Base-by-base conservation (phyloP, 2,113 vertebrate species). In the Melanotaenia duboulayi region DNA sequence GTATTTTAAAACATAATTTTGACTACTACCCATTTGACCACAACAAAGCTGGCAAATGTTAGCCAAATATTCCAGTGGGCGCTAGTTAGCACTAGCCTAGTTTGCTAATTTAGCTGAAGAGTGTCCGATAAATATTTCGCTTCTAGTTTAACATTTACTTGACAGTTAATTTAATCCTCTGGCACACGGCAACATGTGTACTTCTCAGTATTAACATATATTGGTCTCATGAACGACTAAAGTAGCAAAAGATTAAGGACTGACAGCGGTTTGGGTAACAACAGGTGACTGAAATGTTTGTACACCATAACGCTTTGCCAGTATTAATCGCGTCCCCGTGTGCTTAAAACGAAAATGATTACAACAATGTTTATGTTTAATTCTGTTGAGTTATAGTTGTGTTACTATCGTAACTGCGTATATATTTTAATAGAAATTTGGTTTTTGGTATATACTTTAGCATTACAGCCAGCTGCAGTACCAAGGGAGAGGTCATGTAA, bases 1-100 rank as follows among this genome's bases (percentile, higher is more conserved):
- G 7, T n/a, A 19, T 8, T 0, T 17, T 0, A 0, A 12, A 13
- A 42, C 12, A 17, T 37, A 24, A 19, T 46, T 46, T 7, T 32
- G 35, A 56, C 11, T 4, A 20, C 24, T 50, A 7, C 24, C 24
- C 4, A 58, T 20, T 28, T 20, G 6, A 62, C 32, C 42, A 35
- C 39, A 42, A 37, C 25, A 51, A 42, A 42, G 20, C 55, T 44
- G n/a, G 32, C 10, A 37, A 50, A 22, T 35, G 9, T 57, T 23
- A 56, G 54, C 2, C 5, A 42, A 32, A 35, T 12, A 56, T 35
- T 16, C 24, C 56, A 8, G 44, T 56, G 22, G 44, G 76, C 22
- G 60, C 40, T 42, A 75, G 62, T 71, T 83, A 90, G 79, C 82
- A 23, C 1, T 81, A 76, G 85, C 78, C 3, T 80, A 72, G 19